Percentiles rank a stretch among this genome's conserved stretches.
phyloP scores from a whole-genome alignment of 1,140 invertebrate genomes.

The Doryteuthis pealeii region DNA sequence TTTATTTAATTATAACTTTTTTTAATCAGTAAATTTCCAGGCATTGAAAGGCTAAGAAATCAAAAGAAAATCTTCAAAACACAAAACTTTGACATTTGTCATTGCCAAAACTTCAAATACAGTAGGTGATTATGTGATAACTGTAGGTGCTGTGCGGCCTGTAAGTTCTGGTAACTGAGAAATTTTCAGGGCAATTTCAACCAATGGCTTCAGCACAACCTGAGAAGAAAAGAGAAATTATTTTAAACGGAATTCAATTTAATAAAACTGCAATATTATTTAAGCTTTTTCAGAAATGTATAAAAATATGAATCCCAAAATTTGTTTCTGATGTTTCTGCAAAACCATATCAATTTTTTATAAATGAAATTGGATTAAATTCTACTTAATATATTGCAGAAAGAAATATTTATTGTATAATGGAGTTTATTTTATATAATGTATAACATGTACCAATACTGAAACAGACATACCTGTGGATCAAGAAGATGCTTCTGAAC shows the following conservation, averaged over 20 bases:
- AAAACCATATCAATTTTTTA: no score
- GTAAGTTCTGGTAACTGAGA: constrained; percentile 83
- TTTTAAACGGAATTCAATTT: neutral
- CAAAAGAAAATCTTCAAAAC: no score
- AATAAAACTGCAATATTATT: neutral
- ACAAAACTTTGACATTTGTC: no score
- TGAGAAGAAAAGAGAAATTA: constrained; percentile 27
- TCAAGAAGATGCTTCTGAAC: constrained; percentile 68
- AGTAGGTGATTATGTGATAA: constrained; percentile 82
- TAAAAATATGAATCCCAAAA: neutral
- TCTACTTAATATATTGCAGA: neutral
- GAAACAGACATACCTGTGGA: constrained; percentile 71
- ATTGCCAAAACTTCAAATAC: no score
- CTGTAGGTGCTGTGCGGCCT: constrained; percentile 86
- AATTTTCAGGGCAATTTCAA: constrained; percentile 84
- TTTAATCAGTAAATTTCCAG: no score
- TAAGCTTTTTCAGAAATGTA: neutral
- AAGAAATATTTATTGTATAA: neutral
- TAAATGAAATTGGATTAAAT: no score
- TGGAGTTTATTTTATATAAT: no score
- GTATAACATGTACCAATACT: no score
- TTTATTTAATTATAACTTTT: no score
- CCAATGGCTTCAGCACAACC: constrained; percentile 81
- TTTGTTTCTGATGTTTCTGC: neutral
- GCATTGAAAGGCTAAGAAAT: no score